Percentiles rank a stretch among this genome's conserved stretches.
Conservation (phyloP, 2,797 vertebrate genomes). For the Schizothorax lantsangensis region DNA sequence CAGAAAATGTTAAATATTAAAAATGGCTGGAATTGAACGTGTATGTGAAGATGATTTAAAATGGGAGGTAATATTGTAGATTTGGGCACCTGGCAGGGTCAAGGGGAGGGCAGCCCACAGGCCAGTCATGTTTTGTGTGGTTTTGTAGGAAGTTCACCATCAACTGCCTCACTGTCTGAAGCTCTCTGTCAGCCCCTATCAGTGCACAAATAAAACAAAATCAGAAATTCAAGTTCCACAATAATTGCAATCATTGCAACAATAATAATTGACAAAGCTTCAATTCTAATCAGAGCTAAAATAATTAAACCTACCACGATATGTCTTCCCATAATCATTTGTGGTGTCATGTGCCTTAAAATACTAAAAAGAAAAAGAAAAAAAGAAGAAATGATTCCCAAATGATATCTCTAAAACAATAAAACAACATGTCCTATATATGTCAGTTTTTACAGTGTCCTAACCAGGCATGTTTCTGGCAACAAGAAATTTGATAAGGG, state of each 20-base stretch:
- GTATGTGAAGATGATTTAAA: too few relatives aligned
- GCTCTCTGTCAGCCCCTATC: conserved; percentile 79
- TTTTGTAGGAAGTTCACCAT: conserved; percentile 88
- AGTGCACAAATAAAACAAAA: conserved; percentile 20
- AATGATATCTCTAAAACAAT: background rate
- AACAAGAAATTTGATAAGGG: conserved; percentile 5
- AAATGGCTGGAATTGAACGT: background rate
- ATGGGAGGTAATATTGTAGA: background rate
- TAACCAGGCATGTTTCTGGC: background rate
- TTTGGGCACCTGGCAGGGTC: conserved; percentile 73
- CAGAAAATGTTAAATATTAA: background rate
- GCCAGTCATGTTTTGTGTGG: conserved; percentile 75
- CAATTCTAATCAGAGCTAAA: background rate
- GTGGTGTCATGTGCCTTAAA: conserved; percentile 83
- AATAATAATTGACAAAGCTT: background rate
- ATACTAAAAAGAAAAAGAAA: conserved; percentile 70
- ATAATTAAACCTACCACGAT: conserved; percentile 77
- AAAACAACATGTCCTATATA: background rate
- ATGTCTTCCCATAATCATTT: conserved; percentile 83
- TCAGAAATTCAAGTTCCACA: background rate
- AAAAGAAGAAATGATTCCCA: background rate
- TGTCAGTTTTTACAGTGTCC: background rate
- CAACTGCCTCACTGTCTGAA: conserved; percentile 78
- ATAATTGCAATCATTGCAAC: background rate
- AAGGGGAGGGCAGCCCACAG: conserved; percentile 75